Percentiles rank a stretch among this genome's conserved stretches.
Conservation (phyloP, 2,113 vertebrate species). For the Craseonycteris thonglongyai region DNA sequence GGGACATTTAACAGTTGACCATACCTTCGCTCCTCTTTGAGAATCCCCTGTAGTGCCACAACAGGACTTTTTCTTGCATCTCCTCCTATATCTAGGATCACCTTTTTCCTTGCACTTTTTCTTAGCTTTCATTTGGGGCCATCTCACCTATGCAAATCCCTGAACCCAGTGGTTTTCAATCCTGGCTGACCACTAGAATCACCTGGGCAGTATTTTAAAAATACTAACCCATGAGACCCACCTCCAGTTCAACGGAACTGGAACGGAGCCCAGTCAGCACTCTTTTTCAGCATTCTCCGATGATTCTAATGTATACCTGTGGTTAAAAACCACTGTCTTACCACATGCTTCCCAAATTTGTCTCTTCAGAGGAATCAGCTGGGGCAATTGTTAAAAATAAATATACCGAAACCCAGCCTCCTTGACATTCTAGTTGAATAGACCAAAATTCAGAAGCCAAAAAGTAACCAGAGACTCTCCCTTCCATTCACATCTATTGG, state of each 20-base stretch:
- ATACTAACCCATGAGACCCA: not conserved
- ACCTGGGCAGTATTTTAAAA: not conserved
- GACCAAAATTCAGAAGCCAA: not conserved
- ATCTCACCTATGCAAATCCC: not conserved
- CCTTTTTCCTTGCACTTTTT: not conserved
- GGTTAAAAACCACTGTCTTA: not conserved
- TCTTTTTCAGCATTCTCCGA: not conserved
- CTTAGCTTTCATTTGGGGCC: not conserved
- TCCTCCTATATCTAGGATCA: not conserved
- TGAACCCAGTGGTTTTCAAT: not conserved
- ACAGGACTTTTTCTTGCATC: not conserved
- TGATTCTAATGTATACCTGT: not conserved
- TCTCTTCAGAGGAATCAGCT: not conserved
- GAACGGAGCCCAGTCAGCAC: not conserved
- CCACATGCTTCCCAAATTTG: not conserved
- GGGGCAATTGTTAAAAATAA: not conserved
- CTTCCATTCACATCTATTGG: not conserved
- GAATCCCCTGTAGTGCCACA: not conserved
- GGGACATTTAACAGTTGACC: not conserved
- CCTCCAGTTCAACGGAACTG: not conserved
- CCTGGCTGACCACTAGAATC: not conserved
- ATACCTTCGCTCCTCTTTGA: not conserved
- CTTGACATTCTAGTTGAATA: not conserved
- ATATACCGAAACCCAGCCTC: not conserved
- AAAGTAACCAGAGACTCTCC: not conserved